Evolutionary conservation across 2,113 vertebrate genomes (phyloP), one percentile per base, ranked within the genome.

Genomic region (Clarias batrachus): DNA sequence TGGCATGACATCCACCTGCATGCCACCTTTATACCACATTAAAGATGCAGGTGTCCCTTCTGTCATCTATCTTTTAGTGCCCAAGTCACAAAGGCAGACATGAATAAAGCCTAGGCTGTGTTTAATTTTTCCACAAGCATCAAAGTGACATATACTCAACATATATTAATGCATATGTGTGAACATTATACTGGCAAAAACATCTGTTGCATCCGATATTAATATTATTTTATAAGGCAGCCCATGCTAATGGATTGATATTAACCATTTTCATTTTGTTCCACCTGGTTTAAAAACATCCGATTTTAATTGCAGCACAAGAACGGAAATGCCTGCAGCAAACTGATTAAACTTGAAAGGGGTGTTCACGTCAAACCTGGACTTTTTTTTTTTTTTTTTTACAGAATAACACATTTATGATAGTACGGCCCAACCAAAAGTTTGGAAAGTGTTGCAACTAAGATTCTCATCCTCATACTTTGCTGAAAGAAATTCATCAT

Each of bases 21-120:
- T 85, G 63, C 77, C 63, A 65, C 87, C 89, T 87, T 80, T 85
- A 88, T 86, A 73, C 60, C 57, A 87, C 79, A 87, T 59, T 78
- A 87, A 84, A 90, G 78, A 71, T 19, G 82, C 87, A 88, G 89
- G 85, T 87, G 87, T 85, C 63, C 86, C 37, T 66, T 87, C 68
- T 86, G 77, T 76, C 74, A 73, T 86, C 74, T 59, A 25, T 78
- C 54, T 60, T 82, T 62, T 33, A 52, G 85, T 74, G 79, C 33
- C 33, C 48, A 54, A 86, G 59, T 19, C 74, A 78, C 68, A 62
- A 63, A 81, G 37, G 65, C 79, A 54, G 56, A 48, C 25, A 60
- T 27, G 13, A 48, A 25, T 73, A 10, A 73, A 86, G 54, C 54
- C 52, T 27, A 16, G 52, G 1, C 60, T 73, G 54, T 27, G 25